Base-by-base conservation (phyloP, 2,888 invertebrate species). In the Oeneis ivallda region DNA sequence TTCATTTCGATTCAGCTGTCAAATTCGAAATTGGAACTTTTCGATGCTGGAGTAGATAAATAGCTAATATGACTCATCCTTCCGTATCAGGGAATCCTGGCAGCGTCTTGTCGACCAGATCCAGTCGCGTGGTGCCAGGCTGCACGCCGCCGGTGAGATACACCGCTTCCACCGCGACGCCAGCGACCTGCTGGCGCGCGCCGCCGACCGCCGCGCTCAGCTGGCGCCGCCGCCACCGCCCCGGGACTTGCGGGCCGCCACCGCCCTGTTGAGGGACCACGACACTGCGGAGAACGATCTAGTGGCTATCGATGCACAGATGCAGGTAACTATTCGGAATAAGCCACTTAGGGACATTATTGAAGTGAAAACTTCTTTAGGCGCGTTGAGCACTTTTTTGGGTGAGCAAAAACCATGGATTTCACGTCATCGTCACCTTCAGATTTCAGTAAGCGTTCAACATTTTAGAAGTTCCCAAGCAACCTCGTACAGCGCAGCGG, bases 91-190 rank as follows among this genome's bases (percentile, higher is more conserved):
- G 70, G 94, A 95, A 74, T 94, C 94, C 5, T 99, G 99, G 99
- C 95, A 96, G 71, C 95, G 96, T 54, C 93, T 99, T 0, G 93
- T 98, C 59, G 96, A 97, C 60, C 95, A 97, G 80, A 96, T 99
- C 66, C 96, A 96, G 74, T 95, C 96, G 58, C 94, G 99, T 13
- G 97, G 97, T 71, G 94, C 96, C 69, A 95, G 98, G 50, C 92
- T 99, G 47, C 95, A 96, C 80, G 99, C 98, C 0, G 99, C 99
- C 1, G 98, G 97, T 10, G 98, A 99, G 91, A 98, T 99, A 72
- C 99, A 99, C 87, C 94, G 98, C 64, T 99, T 98, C 93, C 99
- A 99, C 89, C 94, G 98, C 62, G 99, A 99, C 86, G 98, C 97
- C 1, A 97, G 96, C 26, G 98, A 99, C 80, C 96, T 98, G 1